These are phyloP conservation scores for Graphium colonna DNA, from an alignment of 2,888 invertebrate species.

Conservation along the genomic window DNA sequence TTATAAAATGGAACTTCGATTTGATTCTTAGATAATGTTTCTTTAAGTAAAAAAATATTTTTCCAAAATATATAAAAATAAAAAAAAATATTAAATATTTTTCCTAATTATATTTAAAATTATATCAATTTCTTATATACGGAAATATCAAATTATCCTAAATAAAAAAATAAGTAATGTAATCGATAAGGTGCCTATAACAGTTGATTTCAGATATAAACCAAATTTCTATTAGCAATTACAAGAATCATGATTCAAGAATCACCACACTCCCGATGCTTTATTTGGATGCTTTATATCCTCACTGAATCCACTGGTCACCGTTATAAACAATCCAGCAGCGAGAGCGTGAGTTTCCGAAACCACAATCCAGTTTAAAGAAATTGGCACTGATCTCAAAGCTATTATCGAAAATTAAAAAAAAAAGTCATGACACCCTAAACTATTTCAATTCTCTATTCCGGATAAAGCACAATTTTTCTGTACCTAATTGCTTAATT, in stretches of 20 bases:
- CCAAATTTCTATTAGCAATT: slow-evolving; percentile 37
- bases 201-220: no score
- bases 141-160: no score
- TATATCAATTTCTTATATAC: no score
- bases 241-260: slow-evolving; percentile 63
- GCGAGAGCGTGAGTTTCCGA: slow-evolving; percentile 47
- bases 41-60: no score
- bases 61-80: slow-evolving; percentile 17
- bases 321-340: slow-evolving; percentile 28
- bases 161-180: no score
- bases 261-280: slow-evolving; percentile 48
- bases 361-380: slow-evolving; percentile 55
- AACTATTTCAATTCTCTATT: no score
- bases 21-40: no score
- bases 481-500: not conserved
- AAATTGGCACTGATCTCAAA: not conserved
- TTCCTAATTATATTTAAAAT: no score
- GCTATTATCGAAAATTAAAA: no score
- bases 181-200: no score
- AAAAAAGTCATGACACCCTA: not conserved
- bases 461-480: not conserved
- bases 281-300: slow-evolving; percentile 9
- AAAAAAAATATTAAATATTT: no score
- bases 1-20: no score
- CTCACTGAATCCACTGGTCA: slow-evolving; percentile 30